Percentiles rank a stretch among this genome's conserved stretches.
Evolutionary conservation across 2,888 invertebrate species (phyloP).

Genomic region (Standfussiana lucernea): DNA sequence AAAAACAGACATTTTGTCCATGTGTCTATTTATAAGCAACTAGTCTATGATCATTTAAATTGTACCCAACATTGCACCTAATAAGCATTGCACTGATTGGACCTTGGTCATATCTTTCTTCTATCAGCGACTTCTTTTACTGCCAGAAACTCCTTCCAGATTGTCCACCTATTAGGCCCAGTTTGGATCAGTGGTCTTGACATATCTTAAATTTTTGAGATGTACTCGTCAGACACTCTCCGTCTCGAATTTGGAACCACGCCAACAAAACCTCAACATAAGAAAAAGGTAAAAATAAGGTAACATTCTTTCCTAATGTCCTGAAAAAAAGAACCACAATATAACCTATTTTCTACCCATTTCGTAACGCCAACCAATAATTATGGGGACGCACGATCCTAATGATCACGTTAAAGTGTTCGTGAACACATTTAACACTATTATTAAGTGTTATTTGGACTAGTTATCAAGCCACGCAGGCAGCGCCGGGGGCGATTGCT

Average conservation of each 20-base stretch:
- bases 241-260: constrained; percentile 23
- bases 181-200: not conserved
- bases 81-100: not conserved
- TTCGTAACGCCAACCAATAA: constrained; percentile 43
- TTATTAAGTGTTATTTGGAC: constrained; percentile 63
- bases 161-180: not conserved
- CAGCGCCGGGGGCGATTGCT: constrained; percentile 35
- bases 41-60: no score
- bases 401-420: constrained; percentile 60
- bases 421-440: constrained; percentile 57
- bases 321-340: constrained; percentile 25
- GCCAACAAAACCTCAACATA: constrained; percentile 36
- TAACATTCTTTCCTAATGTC: constrained; percentile 23
- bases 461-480: constrained; percentile 60
- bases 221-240: not conserved
- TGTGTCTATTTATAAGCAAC: no score
- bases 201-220: not conserved
- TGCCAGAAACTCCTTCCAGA: not conserved
- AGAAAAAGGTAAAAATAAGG: constrained; percentile 21
- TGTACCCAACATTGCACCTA: no score
- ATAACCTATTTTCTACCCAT: constrained; percentile 19
- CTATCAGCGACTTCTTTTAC: not conserved
- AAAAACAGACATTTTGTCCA: no score
- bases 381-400: constrained; percentile 41
- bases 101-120: not conserved